A percentile compares a stretch with the other conserved stretches of the same genome.
phyloP scores from a whole-genome alignment of 1,140 invertebrate genomes.

The Caenorhabditis briggsae region DNA sequence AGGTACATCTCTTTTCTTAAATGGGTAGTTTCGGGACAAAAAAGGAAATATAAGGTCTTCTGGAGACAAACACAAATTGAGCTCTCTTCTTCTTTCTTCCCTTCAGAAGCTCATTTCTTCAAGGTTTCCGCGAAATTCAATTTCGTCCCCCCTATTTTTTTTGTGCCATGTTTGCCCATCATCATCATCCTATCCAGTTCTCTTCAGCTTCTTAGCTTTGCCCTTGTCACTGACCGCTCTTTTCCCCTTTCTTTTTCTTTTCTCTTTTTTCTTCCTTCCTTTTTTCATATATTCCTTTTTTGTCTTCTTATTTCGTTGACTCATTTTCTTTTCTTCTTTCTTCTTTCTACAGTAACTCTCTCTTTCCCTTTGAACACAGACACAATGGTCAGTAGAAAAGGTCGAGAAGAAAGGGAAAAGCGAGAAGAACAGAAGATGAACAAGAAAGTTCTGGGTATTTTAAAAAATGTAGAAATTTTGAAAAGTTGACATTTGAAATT shows the following conservation, averaged over 20 bases:
- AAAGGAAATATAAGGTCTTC: background rate
- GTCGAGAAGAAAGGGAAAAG: background rate
- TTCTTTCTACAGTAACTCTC: constrained; percentile 13
- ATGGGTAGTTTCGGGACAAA: too few relatives aligned
- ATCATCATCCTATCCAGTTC: background rate
- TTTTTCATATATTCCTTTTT: constrained; percentile 19
- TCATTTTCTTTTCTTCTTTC: constrained; percentile 1
- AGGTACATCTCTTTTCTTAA: too few relatives aligned
- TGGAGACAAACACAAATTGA: constrained; percentile 33
- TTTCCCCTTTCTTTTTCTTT: constrained; percentile 8
- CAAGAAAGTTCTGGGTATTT: too few relatives aligned
- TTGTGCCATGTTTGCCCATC: constrained; percentile 33
- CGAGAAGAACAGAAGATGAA: too few relatives aligned
- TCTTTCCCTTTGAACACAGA: background rate
- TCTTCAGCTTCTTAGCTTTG: background rate
- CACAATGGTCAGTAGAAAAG: constrained; percentile 12
- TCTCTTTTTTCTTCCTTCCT: background rate
- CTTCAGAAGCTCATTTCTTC: constrained; percentile 18
- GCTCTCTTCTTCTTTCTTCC: background rate
- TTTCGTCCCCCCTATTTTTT: background rate
- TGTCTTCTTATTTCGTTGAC: constrained; percentile 7
- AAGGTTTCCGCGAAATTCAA: constrained; percentile 53
- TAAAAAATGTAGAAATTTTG: too few relatives aligned
- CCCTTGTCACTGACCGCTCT: constrained; percentile 28
- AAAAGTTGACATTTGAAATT: too few relatives aligned